Evolutionary conservation across 2,888 invertebrate genomes (phyloP).

Genomic region (Eupithecia abbreviata): DNA sequence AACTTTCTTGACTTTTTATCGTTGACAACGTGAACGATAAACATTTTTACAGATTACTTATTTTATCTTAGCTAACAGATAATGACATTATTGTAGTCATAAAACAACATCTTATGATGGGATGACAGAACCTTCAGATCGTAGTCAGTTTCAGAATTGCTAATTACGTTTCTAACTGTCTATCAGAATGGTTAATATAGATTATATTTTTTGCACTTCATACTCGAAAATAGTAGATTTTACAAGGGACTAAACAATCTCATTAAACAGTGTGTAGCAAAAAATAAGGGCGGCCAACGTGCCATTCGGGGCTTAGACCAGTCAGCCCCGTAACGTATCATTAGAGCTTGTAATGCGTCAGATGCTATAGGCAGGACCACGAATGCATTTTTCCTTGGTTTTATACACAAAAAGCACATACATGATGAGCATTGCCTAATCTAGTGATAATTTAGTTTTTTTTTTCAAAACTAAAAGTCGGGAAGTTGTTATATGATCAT

Average conservation of each 20-base stretch:
- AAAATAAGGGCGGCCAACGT: no score
- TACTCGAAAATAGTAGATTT: neutral
- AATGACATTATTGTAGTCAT: neutral
- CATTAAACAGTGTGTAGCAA: no score
- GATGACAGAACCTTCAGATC: neutral
- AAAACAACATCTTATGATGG: neutral
- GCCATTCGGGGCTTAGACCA: no score
- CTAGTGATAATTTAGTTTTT: no score
- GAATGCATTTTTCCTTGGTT: no score
- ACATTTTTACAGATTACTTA: neutral
- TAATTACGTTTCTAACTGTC: neutral
- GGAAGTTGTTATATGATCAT: no score
- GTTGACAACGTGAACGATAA: neutral
- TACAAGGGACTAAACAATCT: neutral
- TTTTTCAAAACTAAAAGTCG: no score
- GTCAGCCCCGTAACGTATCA: no score
- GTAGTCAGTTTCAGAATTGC: neutral
- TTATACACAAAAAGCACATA: no score
- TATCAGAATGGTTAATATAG: neutral
- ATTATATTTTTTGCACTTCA: neutral
- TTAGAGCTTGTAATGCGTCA: no score
- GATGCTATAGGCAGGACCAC: no score
- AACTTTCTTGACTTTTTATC: constrained; percentile 5
- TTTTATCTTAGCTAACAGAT: neutral
- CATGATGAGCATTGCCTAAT: no score